Base-by-base conservation (phyloP, 2,888 invertebrate species). In the Lampropteryx suffumata region DNA sequence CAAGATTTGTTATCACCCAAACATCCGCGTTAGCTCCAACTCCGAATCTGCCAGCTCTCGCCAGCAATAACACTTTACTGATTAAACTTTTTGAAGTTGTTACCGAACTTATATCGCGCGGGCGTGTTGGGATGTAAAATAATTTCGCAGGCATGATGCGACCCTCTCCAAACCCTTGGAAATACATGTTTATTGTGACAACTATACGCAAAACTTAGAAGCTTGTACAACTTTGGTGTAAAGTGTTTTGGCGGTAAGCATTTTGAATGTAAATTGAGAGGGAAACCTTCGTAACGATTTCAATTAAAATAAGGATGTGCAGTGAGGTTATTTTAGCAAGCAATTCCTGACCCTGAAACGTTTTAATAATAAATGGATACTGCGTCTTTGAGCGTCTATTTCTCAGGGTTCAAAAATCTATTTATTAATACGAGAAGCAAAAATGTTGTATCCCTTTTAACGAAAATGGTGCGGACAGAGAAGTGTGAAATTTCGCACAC, bases 51-150 rank as follows among this genome's bases (percentile, higher is more conserved):
- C 8, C 36, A 36, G 36, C 57, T 51, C 50, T 40, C 39, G 52
- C 44, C 42, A 45, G 57, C 55, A 50, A 54, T 55, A 62, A 57
- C 64, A 60, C 57, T 59, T 62, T 57, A 56, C 65, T 61, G 64
- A 67, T 67, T 67, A 61, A 67, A 65, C 67, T 67, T 65, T 65
- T 67, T 62, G 65, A 67, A 67, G 61, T 59, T 62, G 62, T 61
- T 64, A 62, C 60, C 30, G 21, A 62, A 58, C 54, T 62, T 61
- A 56, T 58, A 58, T 56, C 54, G 54, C 50, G 35, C 51, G 40
- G 49, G 52, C 56, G 59, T 44, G 58, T 55, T 45, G 51, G 56
- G 59, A 53, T 59, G 57, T 59, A 61, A 61, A 61, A 61, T 61
- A 58, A 61, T 61, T 61, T 56, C 39, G 51, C 33, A 37, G 27